Base-by-base conservation (phyloP, 2,113 vertebrate genomes). In the Microtus richardsoni region DNA sequence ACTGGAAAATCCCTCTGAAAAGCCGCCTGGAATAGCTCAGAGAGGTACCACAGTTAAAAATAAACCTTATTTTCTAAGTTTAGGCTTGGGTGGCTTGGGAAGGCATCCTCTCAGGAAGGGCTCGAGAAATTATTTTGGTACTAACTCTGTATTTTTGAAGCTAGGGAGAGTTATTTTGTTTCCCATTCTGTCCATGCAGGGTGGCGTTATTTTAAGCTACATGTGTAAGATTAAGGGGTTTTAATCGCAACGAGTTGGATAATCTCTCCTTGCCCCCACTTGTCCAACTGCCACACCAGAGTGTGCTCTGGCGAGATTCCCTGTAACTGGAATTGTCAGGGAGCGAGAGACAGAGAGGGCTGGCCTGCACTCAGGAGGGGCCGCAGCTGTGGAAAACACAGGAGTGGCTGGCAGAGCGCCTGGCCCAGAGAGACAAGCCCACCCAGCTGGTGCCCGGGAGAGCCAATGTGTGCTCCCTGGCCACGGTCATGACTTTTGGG, bases 1-100 rank as follows among this genome's bases (percentile, higher is more conserved):
- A 85, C 28, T 87, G 92, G 93, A 93, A 96, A 96, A 88, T 94
- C 91, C 88, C 88, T 82, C 79, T 92, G 64, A 93, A 93, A 93
- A 91, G 33, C 91, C 84, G 84, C 93, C 66, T 91, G 36, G 52
- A 97, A 96, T 96, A 90, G 89, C 60, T 96, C 75, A 85, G 84
- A 85, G 90, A 96, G 75, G 88, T 49, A 91, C 24, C 52, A 74
- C 93, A 88, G 77, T 90, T 93, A 96, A 97, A 96, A 95, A 96
- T 93, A 96, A 89, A 84, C 17, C 5, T 39, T 85, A 58, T 68
- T 95, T 96, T 95, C 96, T 93, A 96, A 95, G 78, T 95, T 95
- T 97, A 94, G 84, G 47, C 47, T 86, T 71, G 54, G 70, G 91
- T 75, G 54, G 6, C 22, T 90, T 90, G 22, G 54, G n/a, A 91